Evolutionary conservation across 2,113 vertebrate species (phyloP).

Genomic region (Etia nguti): DNA sequence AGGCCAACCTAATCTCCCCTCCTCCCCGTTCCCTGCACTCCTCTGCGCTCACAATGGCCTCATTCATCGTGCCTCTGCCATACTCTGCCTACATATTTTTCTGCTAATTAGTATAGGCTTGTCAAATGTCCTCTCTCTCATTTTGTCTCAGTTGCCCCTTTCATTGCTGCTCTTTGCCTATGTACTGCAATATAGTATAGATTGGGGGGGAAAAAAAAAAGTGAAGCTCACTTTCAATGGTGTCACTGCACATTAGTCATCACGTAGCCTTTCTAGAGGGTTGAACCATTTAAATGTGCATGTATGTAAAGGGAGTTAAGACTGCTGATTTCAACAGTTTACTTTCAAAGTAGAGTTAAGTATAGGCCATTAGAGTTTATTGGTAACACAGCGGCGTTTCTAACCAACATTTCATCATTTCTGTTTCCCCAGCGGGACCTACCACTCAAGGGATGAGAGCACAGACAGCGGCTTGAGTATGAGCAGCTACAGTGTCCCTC

Average conservation of each 20-base stretch:
- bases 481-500: conserved; percentile 98
- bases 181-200: not conserved
- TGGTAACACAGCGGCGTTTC: not conserved
- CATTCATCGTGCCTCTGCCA: conserved; percentile 73
- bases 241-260: not conserved
- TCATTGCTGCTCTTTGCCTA: conserved; percentile 25
- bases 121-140: conserved; percentile 61
- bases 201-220: not conserved
- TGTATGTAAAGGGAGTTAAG: not conserved
- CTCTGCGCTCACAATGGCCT: conserved; percentile 68
- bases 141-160: conserved; percentile 31
- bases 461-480: conserved; percentile 97
- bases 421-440: conserved; percentile 82
- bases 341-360: not conserved
- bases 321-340: not conserved
- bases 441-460: conserved; percentile 98
- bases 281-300: not conserved
- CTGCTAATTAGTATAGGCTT: conserved; percentile 75
- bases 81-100: conserved; percentile 75
- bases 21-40: conserved; percentile 43
- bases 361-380: not conserved
- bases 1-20: conserved; percentile 58
- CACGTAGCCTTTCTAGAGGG: not conserved
- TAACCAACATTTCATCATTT: not conserved
- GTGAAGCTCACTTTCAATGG: not conserved